These are phyloP conservation scores for Alethe diademata DNA, from an alignment of 2,113 vertebrate genomes.

Conservation along the genomic window DNA sequence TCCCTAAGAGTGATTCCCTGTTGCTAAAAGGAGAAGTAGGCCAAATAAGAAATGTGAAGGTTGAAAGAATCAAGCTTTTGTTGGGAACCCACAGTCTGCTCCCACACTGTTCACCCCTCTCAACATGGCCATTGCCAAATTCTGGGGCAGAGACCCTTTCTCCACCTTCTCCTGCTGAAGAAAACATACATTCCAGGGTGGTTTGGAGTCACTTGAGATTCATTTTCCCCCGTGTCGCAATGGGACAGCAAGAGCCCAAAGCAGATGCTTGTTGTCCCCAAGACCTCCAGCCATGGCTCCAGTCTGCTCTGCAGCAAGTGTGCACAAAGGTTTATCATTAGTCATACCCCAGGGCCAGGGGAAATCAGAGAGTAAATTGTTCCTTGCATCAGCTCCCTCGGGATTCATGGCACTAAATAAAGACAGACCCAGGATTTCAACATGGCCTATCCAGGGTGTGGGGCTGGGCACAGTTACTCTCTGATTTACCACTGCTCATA, in stretches of 20 bases:
- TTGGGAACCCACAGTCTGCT: neutral
- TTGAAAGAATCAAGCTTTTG: constrained; percentile 69
- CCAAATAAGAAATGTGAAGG: neutral
- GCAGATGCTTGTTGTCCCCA: constrained; percentile 35
- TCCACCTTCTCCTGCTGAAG: constrained; percentile 6
- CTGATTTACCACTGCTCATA: neutral
- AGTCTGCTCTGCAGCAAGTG: constrained; percentile 29
- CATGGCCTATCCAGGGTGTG: neutral
- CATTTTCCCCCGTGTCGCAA: neutral
- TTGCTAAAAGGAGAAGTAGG: neutral
- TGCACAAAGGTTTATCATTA: constrained; percentile 30
- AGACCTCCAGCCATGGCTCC: neutral
- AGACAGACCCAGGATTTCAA: constrained; percentile 43
- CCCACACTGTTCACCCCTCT: neutral
- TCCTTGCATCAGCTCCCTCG: constrained; percentile 49
- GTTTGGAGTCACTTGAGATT: neutral
- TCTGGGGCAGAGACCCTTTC: neutral
- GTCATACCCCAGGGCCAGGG: neutral
- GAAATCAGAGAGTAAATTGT: constrained; percentile 12
- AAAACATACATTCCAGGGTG: neutral
- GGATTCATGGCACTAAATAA: neutral
- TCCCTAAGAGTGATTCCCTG: neutral
- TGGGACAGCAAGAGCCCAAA: constrained; percentile 1
- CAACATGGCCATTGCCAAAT: neutral
- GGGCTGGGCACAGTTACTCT: neutral